A percentile compares a stretch with the other conserved stretches of the same genome.
Evolutionary conservation across 2,888 invertebrate species (phyloP).

Genomic region (Callinectes sapidus): DNA sequence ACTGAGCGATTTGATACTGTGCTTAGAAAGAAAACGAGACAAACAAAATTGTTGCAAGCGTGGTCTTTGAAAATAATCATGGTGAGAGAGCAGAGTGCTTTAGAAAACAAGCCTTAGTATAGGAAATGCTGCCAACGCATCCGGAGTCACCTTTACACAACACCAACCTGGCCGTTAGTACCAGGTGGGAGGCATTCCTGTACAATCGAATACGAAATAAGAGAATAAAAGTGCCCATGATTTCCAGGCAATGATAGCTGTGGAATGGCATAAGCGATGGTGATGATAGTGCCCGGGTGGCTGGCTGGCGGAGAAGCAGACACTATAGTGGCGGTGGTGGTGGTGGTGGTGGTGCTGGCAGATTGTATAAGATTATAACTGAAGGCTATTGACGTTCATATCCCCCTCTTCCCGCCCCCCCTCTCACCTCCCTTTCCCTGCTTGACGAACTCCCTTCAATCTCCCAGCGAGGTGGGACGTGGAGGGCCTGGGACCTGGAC

Average conservation of each 20-base stretch:
- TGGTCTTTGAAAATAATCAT: too few species aligned
- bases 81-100: not conserved
- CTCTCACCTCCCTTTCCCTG: slow-evolving; percentile 11
- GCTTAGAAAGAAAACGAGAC: too few species aligned
- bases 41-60: too few species aligned
- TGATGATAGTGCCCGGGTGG: not conserved
- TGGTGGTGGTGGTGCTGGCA: not conserved
- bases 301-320: not conserved
- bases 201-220: not conserved
- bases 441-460: slow-evolving; percentile 12
- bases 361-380: not conserved
- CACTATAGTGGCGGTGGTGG: not conserved
- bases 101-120: not conserved
- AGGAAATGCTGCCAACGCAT: not conserved
- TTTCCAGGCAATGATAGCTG: not conserved
- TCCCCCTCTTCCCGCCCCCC: not conserved
- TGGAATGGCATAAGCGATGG: not conserved
- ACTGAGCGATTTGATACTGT: too few species aligned
- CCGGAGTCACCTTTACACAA: not conserved
- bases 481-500: not conserved
- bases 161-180: not conserved
- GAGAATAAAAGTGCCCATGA: not conserved
- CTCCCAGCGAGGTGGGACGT: not conserved
- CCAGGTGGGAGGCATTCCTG: not conserved
- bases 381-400: slow-evolving; percentile 16